Percentiles rank a stretch among this genome's conserved stretches.
These are phyloP conservation scores for Muntiacus reevesi DNA, from an alignment of 2,113 vertebrate genomes.

Conservation along the genomic window DNA sequence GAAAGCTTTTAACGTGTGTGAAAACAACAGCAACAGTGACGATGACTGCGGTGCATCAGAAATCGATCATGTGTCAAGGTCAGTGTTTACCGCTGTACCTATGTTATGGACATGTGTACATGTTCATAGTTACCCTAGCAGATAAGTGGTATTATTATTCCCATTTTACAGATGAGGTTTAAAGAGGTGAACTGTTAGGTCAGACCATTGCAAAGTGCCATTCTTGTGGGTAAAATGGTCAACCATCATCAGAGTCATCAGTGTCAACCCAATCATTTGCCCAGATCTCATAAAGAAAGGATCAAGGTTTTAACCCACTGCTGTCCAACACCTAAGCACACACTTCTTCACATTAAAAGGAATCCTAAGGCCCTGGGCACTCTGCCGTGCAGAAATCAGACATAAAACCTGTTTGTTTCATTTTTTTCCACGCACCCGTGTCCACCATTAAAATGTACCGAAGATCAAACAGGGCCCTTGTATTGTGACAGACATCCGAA, in stretches of 20 bases:
- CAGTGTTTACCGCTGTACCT: accelerated
- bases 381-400: neutral
- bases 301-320: neutral
- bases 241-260: neutral
- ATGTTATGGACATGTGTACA: accelerated
- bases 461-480: neutral
- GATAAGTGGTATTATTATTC: neutral
- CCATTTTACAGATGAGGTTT: neutral
- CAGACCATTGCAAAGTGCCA: neutral
- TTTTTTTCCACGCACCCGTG: neutral
- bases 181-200: neutral
- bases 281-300: neutral
- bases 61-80: neutral
- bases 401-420: neutral
- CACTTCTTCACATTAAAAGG: neutral
- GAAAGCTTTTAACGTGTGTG: neutral
- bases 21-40: neutral
- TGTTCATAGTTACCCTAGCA: neutral
- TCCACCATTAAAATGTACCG: neutral
- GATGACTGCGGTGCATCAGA: no score
- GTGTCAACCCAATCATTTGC: neutral
- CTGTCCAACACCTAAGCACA: no score
- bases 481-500: neutral
- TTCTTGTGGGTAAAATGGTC: neutral
- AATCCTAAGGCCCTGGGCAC: neutral